A percentile compares a stretch with the other conserved stretches of the same genome.
phyloP scores from a whole-genome alignment of 2,888 invertebrate species.

The Volucella zonaria region DNA sequence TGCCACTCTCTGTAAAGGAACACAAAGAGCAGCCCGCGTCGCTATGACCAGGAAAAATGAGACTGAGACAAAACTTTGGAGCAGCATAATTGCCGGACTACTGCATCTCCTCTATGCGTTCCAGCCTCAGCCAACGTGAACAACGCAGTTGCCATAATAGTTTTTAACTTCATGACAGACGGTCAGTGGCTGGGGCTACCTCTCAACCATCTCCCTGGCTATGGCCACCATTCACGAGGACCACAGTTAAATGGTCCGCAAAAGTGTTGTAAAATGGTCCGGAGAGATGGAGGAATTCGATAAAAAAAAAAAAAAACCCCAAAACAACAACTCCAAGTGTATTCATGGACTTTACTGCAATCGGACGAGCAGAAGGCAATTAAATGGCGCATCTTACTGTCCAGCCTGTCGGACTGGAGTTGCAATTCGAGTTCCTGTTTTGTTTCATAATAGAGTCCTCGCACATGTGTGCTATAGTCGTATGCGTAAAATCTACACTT shows the following conservation, averaged over 20 bases:
- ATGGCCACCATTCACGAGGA: constrained; percentile 25
- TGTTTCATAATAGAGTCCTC: constrained; percentile 23
- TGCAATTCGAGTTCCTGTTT: constrained; percentile 3
- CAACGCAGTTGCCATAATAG: constrained; percentile 58
- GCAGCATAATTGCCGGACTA: constrained; percentile 40
- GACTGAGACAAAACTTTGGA: constrained; percentile 66
- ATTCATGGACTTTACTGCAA: constrained; percentile 54
- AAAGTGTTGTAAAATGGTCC: constrained; percentile 42
- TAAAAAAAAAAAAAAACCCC: constrained; percentile 18
- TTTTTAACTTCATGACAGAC: constrained; percentile 67
- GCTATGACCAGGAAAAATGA: constrained; percentile 40
- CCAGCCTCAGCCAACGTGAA: constrained; percentile 25
- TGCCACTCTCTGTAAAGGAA: constrained; percentile 43
- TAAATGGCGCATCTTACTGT: constrained; percentile 64
- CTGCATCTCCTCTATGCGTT: constrained; percentile 31
- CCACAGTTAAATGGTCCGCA: constrained; percentile 59
- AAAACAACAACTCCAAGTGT: constrained; percentile 29
- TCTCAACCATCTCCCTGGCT: constrained; percentile 42
- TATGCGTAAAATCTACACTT: constrained; percentile 23
- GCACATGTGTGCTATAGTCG: constrained; percentile 22
- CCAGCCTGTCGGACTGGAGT: constrained; percentile 23
- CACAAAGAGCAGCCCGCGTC: constrained; percentile 22
- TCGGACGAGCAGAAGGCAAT: constrained; percentile 62
- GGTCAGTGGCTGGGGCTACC: constrained; percentile 42
- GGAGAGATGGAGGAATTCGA: constrained; percentile 6